These are phyloP conservation scores for Irena cyanogastra DNA, from an alignment of 2,113 vertebrate species.

Conservation along the genomic window DNA sequence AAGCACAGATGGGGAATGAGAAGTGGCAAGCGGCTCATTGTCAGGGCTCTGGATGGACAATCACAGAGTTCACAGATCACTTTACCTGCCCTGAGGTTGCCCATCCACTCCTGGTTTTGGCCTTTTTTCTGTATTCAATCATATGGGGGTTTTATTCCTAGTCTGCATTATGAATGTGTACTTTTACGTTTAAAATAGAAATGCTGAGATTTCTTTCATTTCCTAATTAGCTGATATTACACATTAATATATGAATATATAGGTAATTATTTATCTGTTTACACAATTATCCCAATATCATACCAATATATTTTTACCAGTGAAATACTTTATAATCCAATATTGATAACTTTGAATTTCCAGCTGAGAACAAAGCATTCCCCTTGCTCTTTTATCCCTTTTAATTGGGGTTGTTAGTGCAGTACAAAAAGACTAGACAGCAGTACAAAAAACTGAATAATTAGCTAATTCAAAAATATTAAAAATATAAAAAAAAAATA, in stretches of 20 bases:
- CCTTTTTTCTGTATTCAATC: background rate
- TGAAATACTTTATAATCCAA: too few relatives aligned
- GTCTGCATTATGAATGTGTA: background rate
- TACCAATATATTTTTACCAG: background rate
- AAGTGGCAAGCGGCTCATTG: accelerated
- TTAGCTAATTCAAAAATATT: too few relatives aligned
- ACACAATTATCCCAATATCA: too few relatives aligned
- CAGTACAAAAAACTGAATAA: background rate
- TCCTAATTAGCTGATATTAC: background rate
- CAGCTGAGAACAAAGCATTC: background rate
- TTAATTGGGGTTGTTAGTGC: background rate
- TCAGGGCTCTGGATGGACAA: background rate
- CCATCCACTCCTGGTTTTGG: too few relatives aligned
- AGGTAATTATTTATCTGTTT: too few relatives aligned
- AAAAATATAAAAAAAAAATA: too few relatives aligned
- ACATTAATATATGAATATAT: too few relatives aligned
- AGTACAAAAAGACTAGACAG: too few relatives aligned
- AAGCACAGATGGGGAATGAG: accelerated
- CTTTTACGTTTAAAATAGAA: too few relatives aligned
- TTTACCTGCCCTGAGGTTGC: background rate
- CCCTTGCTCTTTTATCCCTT: too few relatives aligned
- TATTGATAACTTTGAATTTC: background rate
- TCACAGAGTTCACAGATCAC: too few relatives aligned
- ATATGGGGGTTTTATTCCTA: background rate
- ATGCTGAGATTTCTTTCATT: too few relatives aligned